Evolutionary conservation across 2,113 vertebrate genomes (phyloP).

Genomic region (Alouatta palliata): DNA sequence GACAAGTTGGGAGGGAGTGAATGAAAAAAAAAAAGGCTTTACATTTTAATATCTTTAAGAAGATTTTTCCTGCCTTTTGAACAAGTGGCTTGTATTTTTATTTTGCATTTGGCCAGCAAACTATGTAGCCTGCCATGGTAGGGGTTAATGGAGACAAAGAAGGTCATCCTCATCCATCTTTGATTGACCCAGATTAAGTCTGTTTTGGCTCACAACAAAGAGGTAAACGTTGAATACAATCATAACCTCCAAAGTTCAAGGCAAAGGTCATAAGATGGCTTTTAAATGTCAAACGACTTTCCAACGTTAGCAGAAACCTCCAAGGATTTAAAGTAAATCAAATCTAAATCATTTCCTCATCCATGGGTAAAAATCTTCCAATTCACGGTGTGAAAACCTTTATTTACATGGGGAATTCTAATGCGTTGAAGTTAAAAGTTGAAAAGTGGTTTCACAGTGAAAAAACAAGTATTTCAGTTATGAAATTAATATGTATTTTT

Average conservation of each 20-base stretch:
- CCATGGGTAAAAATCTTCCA: background rate
- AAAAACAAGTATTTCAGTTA: background rate
- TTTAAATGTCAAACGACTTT: conserved; percentile 63
- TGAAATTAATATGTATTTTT: background rate
- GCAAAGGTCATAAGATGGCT: conserved; percentile 26
- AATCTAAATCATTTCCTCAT: conserved; percentile 50
- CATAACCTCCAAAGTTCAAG: conserved; percentile 44
- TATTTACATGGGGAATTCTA: background rate
- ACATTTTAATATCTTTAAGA: background rate
- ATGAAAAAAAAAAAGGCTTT: background rate
- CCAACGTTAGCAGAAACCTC: conserved; percentile 37
- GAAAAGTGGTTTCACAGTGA: background rate
- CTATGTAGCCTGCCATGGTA: background rate
- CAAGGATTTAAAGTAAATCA: conserved; percentile 33
- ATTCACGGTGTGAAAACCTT: background rate
- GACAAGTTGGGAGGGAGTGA: background rate
- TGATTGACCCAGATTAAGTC: conserved; percentile 35
- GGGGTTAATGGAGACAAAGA: background rate
- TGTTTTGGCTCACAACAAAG: conserved; percentile 23
- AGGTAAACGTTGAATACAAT: conserved; percentile 41
- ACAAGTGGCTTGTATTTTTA: background rate
- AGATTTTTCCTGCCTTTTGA: background rate
- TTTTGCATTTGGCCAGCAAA: background rate
- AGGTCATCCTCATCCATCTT: background rate
- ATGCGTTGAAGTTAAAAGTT: background rate